Conservation (phyloP, 2,113 vertebrate genomes). For the Gymnobelideus leadbeateri region DNA sequence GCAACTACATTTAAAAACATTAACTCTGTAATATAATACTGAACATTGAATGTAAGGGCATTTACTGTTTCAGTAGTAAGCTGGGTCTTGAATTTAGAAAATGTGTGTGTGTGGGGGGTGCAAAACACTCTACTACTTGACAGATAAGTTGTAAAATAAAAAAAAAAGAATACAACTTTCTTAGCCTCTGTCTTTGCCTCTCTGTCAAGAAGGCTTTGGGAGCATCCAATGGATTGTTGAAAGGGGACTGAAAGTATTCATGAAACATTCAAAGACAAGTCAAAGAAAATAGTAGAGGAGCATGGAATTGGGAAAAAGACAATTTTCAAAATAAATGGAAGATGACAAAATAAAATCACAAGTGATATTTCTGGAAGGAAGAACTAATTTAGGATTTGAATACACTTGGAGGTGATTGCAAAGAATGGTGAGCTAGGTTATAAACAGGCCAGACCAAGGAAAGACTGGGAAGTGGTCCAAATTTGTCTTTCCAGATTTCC, state of each 20-base stretch:
- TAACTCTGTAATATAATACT: neutral
- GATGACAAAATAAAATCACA: neutral
- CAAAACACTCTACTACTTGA: neutral
- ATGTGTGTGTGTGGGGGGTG: neutral
- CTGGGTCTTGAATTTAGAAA: neutral
- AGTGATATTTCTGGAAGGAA: neutral
- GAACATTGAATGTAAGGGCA: neutral
- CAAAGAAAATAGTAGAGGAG: neutral
- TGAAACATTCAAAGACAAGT: neutral
- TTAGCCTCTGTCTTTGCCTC: neutral
- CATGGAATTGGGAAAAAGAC: neutral
- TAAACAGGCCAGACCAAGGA: neutral
- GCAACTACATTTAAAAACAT: constrained; percentile 19
- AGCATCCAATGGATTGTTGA: neutral
- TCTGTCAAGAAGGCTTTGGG: neutral
- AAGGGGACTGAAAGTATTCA: neutral
- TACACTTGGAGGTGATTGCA: neutral
- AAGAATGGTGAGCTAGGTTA: neutral
- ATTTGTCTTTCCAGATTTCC: neutral
- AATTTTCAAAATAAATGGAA: neutral
- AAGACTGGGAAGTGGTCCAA: neutral
- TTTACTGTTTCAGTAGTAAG: neutral
- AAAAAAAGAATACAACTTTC: neutral
- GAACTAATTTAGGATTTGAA: neutral
- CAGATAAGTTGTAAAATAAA: neutral